These are phyloP conservation scores for Diabrotica balteata DNA, from an alignment of 2,888 invertebrate species.

Conservation along the genomic window DNA sequence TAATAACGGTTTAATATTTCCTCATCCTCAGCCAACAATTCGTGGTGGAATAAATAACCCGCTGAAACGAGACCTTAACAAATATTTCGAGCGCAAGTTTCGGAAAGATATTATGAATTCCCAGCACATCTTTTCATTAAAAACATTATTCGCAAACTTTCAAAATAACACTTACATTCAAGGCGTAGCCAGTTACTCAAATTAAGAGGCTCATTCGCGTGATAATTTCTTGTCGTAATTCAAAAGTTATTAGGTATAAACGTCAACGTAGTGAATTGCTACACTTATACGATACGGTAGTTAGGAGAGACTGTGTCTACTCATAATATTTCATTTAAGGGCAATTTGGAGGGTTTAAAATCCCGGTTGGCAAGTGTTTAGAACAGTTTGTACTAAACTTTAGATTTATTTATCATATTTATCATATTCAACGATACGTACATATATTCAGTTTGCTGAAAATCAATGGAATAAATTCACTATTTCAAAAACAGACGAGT, in stretches of 20 bases:
- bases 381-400: too few relatives aligned
- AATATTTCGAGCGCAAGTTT: slow-evolving; percentile 10
- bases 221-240: slow-evolving; percentile 26
- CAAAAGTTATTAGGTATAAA: slow-evolving; percentile 30
- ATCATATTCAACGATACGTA: too few relatives aligned
- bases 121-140: slow-evolving; percentile 16
- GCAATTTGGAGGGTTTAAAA: slow-evolving; percentile 3
- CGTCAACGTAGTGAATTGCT: slow-evolving; percentile 27
- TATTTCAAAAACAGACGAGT: too few relatives aligned
- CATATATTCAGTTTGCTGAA: too few relatives aligned
- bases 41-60: neutral
- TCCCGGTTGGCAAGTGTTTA: too few relatives aligned
- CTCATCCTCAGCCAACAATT: neutral
- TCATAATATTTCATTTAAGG: slow-evolving; percentile 23
- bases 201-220: slow-evolving; percentile 22
- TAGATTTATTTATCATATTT: too few relatives aligned
- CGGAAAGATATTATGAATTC: slow-evolving; percentile 16
- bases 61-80: slow-evolving; percentile 1
- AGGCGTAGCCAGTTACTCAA: slow-evolving; percentile 21
- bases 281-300: slow-evolving; percentile 23
- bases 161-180: slow-evolving; percentile 20
- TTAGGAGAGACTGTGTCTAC: slow-evolving; percentile 23
- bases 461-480: too few relatives aligned
- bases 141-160: slow-evolving; percentile 19
- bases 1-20: too few relatives aligned